Evolutionary conservation across 2,797 vertebrate genomes (phyloP).

Genomic region (Poecilia wingei): DNA sequence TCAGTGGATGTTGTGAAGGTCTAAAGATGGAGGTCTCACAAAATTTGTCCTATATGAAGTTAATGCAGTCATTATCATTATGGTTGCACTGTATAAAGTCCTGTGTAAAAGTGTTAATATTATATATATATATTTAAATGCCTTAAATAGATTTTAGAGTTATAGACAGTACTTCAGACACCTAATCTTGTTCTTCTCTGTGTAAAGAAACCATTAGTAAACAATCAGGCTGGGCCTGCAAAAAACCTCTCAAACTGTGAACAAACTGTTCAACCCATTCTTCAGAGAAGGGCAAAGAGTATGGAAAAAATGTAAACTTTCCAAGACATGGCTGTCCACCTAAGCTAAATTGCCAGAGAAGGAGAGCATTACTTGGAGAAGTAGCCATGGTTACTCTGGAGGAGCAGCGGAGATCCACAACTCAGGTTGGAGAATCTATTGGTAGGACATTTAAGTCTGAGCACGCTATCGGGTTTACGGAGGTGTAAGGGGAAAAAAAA

Average conservation of each 20-base stretch:
- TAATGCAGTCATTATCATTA: neutral
- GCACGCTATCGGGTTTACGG: too few relatives aligned
- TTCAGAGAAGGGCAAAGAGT: neutral
- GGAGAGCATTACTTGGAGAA: neutral
- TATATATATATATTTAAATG: neutral
- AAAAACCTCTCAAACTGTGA: neutral
- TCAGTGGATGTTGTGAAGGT: slow-evolving; percentile 39
- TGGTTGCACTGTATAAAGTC: neutral
- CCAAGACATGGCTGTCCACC: neutral
- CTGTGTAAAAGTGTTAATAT: neutral
- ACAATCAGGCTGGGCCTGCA: neutral
- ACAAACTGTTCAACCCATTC: neutral
- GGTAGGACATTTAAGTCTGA: neutral
- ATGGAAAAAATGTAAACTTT: neutral
- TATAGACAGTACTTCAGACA: neutral
- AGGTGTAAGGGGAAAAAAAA: neutral
- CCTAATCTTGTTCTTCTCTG: neutral
- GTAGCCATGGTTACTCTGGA: neutral
- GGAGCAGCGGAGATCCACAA: neutral
- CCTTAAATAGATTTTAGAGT: neutral
- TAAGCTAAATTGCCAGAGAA: neutral
- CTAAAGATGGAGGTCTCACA: slow-evolving; percentile 52
- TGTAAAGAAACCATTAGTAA: neutral
- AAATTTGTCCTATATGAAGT: slow-evolving; percentile 8
- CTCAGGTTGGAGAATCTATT: neutral